These are phyloP conservation scores for Periophthalmodon schlosseri DNA, from an alignment of 2,113 vertebrate species.

Conservation along the genomic window DNA sequence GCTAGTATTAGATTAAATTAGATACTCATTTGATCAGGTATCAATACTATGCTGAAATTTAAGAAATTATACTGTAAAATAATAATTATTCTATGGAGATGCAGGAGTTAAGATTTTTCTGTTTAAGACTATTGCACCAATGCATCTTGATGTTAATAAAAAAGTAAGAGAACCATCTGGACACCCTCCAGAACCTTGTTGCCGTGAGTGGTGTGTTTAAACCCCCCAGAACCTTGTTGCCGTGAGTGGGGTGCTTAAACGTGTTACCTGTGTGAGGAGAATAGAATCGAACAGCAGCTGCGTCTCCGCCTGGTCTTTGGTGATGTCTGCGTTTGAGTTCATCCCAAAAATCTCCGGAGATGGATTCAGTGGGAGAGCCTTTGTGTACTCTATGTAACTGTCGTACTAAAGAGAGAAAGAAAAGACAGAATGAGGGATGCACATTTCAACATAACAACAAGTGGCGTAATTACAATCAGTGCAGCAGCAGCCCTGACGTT, in stretches of 20 bases:
- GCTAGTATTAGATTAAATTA: too few relatives aligned
- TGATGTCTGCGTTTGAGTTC: conserved; percentile 87
- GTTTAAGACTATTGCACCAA: too few relatives aligned
- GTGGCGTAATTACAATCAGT: conserved; percentile 63
- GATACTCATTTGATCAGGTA: too few relatives aligned
- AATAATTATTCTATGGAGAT: too few relatives aligned
- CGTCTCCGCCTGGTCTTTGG: conserved; percentile 87
- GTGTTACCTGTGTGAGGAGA: conserved; percentile 84
- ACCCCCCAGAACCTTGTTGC: too few relatives aligned
- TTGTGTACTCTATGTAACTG: conserved; percentile 85
- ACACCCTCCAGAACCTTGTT: neutral
- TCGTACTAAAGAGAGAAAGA: conserved; percentile 70
- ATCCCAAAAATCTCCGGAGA: conserved; percentile 86
- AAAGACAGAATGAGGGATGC: conserved; percentile 11
- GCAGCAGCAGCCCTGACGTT: conserved; percentile 79
- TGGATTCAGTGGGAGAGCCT: conserved; percentile 83
- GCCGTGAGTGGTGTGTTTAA: too few relatives aligned
- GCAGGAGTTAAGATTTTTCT: too few relatives aligned
- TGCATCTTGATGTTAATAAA: too few relatives aligned
- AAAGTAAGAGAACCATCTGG: too few relatives aligned
- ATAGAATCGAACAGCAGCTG: conserved; percentile 85
- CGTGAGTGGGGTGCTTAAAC: neutral
- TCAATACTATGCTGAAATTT: too few relatives aligned
- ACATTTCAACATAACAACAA: conserved; percentile 50
- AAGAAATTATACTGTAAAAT: too few relatives aligned